Evolutionary conservation across 2,113 vertebrate genomes (phyloP).

Genomic region (Macrotis lagotis): DNA sequence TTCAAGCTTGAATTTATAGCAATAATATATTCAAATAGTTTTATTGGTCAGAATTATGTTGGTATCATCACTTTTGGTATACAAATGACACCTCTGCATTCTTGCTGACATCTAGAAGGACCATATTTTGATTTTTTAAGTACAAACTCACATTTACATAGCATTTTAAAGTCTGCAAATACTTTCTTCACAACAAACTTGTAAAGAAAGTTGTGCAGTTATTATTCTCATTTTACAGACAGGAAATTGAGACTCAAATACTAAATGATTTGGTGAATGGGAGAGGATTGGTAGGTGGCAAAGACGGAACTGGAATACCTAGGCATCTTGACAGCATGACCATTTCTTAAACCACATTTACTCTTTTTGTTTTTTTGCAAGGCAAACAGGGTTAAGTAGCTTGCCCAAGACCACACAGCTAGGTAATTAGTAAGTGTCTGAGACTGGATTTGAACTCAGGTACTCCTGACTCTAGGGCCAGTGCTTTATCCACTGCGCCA

Average conservation of each 20-base stretch:
- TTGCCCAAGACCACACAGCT: too few relatives aligned
- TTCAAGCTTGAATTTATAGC: slow-evolving; percentile 22
- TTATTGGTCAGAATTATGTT: neutral
- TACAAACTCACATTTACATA: neutral
- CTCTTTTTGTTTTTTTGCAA: too few relatives aligned
- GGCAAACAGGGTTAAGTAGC: too few relatives aligned
- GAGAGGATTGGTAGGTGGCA: neutral
- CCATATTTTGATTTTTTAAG: neutral
- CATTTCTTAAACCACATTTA: neutral
- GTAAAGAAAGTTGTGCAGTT: neutral
- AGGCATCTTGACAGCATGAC: neutral
- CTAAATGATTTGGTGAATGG: neutral
- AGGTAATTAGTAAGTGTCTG: too few relatives aligned
- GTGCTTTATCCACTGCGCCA: too few relatives aligned
- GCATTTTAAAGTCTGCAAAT: neutral
- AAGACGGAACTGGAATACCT: neutral
- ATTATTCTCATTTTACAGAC: neutral
- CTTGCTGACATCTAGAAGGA: neutral
- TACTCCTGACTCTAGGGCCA: too few relatives aligned
- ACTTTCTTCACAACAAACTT: neutral
- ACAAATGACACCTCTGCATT: neutral
- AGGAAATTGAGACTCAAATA: neutral
- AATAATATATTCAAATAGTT: neutral
- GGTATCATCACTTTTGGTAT: neutral
- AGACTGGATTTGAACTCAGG: too few relatives aligned